Conservation (phyloP, 2,113 vertebrate species). For the Acinonyx jubatus region DNA sequence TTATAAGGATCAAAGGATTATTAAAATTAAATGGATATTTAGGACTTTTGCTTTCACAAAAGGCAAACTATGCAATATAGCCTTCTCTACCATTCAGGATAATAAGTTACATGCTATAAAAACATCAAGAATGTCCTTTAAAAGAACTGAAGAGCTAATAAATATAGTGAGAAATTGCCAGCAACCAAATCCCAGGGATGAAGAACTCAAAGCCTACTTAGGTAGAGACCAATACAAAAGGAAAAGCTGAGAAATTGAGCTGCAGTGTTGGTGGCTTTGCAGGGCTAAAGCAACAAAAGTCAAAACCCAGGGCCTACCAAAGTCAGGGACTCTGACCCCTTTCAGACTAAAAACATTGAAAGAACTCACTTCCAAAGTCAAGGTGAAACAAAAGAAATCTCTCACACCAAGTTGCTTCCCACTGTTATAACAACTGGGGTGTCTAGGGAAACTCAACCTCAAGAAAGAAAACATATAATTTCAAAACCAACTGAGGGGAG, state of each 20-base stretch:
- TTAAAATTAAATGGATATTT: not conserved
- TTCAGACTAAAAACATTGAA: not conserved
- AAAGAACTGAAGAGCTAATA: not conserved
- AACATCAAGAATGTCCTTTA: not conserved
- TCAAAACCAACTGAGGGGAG: not conserved
- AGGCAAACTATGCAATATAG: not conserved
- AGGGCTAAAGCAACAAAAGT: not conserved
- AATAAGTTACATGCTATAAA: not conserved
- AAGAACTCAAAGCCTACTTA: not conserved
- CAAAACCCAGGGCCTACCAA: not conserved
- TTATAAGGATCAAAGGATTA: not conserved
- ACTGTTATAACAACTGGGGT: not conserved
- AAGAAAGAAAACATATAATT: not conserved
- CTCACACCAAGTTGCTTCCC: not conserved
- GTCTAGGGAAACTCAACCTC: not conserved
- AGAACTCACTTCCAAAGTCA: not conserved
- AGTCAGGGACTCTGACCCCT: not conserved
- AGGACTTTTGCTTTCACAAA: not conserved
- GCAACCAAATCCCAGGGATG: not conserved
- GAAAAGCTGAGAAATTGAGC: not conserved
- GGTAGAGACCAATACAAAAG: not conserved
- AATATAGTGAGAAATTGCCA: not conserved
- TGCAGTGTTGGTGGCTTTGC: not conserved
- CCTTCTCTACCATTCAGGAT: not conserved
- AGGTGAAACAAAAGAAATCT: not conserved